These are phyloP conservation scores for Pituophis catenifer DNA, from an alignment of 2,113 vertebrate genomes.

Conservation along the genomic window DNA sequence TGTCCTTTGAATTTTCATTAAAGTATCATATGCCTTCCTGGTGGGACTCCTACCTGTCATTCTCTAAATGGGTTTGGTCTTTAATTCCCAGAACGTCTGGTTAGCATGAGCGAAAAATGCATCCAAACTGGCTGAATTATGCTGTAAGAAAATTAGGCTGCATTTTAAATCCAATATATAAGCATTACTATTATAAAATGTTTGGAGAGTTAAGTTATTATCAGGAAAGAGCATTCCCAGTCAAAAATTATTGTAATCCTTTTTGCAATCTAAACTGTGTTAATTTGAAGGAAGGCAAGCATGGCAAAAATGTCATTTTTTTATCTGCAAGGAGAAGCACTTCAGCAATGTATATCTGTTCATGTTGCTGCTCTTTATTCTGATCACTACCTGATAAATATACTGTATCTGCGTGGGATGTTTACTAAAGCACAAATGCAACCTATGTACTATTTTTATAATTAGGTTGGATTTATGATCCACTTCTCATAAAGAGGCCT, in stretches of 20 bases:
- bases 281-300: conserved; percentile 13
- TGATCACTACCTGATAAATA: conserved; percentile 16
- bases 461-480: conserved; percentile 56
- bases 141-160: not conserved
- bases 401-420: conserved; percentile 27
- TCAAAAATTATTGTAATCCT: not conserved
- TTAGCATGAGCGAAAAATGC: not conserved
- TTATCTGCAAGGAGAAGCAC: conserved; percentile 20
- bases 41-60: not conserved
- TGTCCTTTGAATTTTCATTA: not conserved
- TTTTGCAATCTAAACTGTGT: not conserved
- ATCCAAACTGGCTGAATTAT: not conserved
- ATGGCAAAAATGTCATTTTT: conserved; percentile 26
- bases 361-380: conserved; percentile 32
- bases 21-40: not conserved
- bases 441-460: conserved; percentile 45
- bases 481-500: conserved; percentile 48
- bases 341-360: conserved; percentile 30
- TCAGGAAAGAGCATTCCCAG: not conserved
- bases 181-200: not conserved
- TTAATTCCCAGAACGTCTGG: not conserved
- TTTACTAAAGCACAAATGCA: conserved; percentile 17
- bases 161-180: not conserved
- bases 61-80: not conserved
- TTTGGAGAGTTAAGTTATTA: not conserved